Conservation (phyloP, 1,140 invertebrate genomes). For the Panonychus citri region DNA sequence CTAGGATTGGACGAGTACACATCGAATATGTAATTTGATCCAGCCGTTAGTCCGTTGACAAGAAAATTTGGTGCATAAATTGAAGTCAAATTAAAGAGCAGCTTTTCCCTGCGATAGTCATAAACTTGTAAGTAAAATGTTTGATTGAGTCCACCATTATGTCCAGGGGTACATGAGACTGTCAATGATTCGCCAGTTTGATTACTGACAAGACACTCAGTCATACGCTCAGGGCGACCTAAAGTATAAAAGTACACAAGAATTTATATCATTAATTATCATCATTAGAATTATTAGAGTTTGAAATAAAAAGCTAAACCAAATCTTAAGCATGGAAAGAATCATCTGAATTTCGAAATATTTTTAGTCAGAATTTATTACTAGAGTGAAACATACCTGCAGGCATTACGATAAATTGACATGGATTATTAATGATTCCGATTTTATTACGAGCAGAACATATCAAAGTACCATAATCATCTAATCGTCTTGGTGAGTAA, state of each 20-base stretch:
- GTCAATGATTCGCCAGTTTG: constrained; percentile 26
- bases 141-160: constrained; percentile 56
- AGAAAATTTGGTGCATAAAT: constrained; percentile 11
- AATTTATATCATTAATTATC: too few species aligned
- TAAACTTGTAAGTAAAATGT: constrained; percentile 54
- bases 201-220: constrained; percentile 5
- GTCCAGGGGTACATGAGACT: constrained; percentile 51
- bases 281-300: too few species aligned
- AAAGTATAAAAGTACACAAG: background rate
- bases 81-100: constrained; percentile 10
- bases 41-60: constrained; percentile 9
- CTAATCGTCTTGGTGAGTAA: background rate
- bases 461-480: constrained; percentile 14
- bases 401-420: constrained; percentile 16
- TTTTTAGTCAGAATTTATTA: too few species aligned
- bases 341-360: too few species aligned
- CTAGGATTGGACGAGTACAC: constrained; percentile 25
- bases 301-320: too few species aligned
- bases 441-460: constrained; percentile 18
- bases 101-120: constrained; percentile 22
- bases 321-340: too few species aligned
- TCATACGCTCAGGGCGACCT: constrained; percentile 30
- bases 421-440: constrained; percentile 16
- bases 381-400: constrained; percentile 16
- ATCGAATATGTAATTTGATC: constrained; percentile 11